A percentile compares a stretch with the other conserved stretches of the same genome.
These are phyloP conservation scores for Scaptodrosophila latifasciaeformis DNA, from an alignment of 2,888 invertebrate genomes.

Conservation along the genomic window DNA sequence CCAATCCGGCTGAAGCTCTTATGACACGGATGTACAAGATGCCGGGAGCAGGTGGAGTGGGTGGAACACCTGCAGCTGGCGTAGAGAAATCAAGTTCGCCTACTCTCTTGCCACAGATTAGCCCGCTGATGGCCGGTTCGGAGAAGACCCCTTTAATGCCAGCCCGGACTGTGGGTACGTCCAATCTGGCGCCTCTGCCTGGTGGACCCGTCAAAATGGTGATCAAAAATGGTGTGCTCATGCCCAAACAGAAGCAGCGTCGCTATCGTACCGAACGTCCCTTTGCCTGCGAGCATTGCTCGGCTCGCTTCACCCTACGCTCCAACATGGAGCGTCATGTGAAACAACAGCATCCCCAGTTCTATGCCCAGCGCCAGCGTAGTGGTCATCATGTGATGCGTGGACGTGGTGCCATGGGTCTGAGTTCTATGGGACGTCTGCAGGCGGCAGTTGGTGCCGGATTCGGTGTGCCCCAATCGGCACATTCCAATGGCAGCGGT, in stretches of 20 bases:
- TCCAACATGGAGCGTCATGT: constrained; percentile 97
- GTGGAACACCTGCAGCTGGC: neutral
- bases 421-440: constrained; percentile 50
- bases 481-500: constrained; percentile 27
- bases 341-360: constrained; percentile 94
- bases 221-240: constrained; percentile 90
- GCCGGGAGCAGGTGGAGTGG: too few species aligned
- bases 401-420: constrained; percentile 68
- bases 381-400: constrained; percentile 77
- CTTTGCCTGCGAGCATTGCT: constrained; percentile 92
- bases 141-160: constrained; percentile 37
- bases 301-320: constrained; percentile 91
- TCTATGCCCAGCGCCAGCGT: constrained; percentile 87
- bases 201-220: constrained; percentile 86
- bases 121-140: constrained; percentile 35
- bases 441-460: constrained; percentile 17
- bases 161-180: constrained; percentile 9
- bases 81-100: neutral
- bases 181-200: constrained; percentile 54
- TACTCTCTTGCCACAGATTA: constrained; percentile 36
- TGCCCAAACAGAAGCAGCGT: constrained; percentile 94
- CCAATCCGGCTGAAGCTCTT: constrained; percentile 78
- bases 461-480: neutral
- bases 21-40: constrained; percentile 74
- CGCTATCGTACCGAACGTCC: constrained; percentile 93